A percentile compares a stretch with the other conserved stretches of the same genome.
phyloP scores from a whole-genome alignment of 1,140 invertebrate species.

The Rhopalosiphum maidis region DNA sequence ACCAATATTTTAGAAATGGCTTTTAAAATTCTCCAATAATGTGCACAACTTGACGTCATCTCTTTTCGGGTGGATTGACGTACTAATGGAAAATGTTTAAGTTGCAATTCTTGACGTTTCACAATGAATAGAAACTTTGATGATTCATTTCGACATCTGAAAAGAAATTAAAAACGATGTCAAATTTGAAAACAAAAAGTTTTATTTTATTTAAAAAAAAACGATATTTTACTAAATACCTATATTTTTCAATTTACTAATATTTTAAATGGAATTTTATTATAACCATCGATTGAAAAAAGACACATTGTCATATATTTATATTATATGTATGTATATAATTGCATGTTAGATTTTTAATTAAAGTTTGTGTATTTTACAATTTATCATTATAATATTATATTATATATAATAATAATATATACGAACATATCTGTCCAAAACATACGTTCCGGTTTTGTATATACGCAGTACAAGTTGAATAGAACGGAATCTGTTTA shows the following conservation, averaged over 20 bases:
- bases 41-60: neutral
- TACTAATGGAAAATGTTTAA: constrained; percentile 36
- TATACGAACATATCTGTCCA: constrained; percentile 44
- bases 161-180: constrained; percentile 38
- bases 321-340: neutral
- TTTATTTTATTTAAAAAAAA: neutral
- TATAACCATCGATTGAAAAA: neutral
- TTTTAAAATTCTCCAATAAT: neutral
- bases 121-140: constrained; percentile 21
- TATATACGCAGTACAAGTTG: neutral
- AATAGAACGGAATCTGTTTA: constrained; percentile 47
- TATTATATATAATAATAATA: neutral
- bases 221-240: neutral
- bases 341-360: neutral
- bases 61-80: neutral
- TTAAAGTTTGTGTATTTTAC: neutral
- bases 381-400: constrained; percentile 9
- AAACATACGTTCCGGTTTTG: constrained; percentile 52
- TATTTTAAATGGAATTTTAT: neutral
- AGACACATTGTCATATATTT: neutral
- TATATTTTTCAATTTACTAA: neutral
- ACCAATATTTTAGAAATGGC: neutral
- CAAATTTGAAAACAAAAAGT: constrained; percentile 1
- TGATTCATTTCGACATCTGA: constrained; percentile 27
- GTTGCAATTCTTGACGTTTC: neutral